Base-by-base conservation (phyloP, 2,113 vertebrate genomes). In the Aspiorhynchus laticeps region DNA sequence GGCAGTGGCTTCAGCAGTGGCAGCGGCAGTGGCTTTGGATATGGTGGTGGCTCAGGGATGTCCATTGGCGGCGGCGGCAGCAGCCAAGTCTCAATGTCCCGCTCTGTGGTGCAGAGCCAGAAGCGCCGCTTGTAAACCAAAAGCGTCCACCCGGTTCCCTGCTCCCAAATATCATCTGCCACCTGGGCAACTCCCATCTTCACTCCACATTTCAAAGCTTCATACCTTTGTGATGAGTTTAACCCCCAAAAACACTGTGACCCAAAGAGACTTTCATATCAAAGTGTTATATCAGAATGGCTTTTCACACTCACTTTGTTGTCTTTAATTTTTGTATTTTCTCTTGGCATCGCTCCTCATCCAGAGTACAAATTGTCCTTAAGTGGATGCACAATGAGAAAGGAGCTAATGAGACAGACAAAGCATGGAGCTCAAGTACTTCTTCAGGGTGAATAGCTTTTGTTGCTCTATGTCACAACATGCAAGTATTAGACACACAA, bases 61-160 rank as follows among this genome's bases (percentile, higher is more conserved):
- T 28, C 90, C 51, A 91, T 87, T 7, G 43, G 94, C 0, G 94
- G 94, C 14, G 93, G 95, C 8, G 94, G 88, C n/a, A 33, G 76
- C 1, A 4, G 67, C 11, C 33, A 31, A 24, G 11, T 88, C 5
- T 81, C 75, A 63, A 33, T 88, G 38, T 63, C 67, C 53, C 77
- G 38, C 26, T 2, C 82, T 31, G 7, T 61, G 48, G 51, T 11
- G 0, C 8, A 87, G 78, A 85, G 85, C 21, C 78, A 80, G 56
- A 61, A 63, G 56, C 78, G 78, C 0, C 53, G 33, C 78, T 41
- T 61, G 6, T 80, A 80, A 80, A 80, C 53, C 56, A 67, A n/a
- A 41, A 1, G 67, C 8, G 0, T 84, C 82, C 19, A 84, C 31
- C 21, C 31, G 59, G 67, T 15, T 79, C 65, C 59, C 53, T 43